Conservation (phyloP, 2,113 vertebrate genomes). For the Marmota monax region DNA sequence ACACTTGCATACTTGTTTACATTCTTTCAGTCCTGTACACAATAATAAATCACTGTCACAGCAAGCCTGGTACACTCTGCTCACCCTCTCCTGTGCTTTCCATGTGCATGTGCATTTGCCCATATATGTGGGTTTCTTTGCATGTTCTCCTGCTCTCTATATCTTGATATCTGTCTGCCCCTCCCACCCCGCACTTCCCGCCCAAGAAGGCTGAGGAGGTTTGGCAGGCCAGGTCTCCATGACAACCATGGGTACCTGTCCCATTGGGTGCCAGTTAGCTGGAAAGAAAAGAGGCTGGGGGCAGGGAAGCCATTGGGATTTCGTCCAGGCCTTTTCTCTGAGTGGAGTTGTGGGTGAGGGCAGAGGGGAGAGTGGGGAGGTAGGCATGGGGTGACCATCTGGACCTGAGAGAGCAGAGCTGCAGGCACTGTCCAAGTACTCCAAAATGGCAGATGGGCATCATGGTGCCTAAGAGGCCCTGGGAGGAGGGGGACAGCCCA, state of each 20-base stretch:
- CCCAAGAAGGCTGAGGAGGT: neutral
- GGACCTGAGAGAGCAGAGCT: constrained; percentile 31
- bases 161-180: neutral
- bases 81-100: neutral
- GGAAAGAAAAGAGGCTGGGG: neutral
- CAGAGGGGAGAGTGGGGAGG: neutral
- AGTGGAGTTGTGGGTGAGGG: neutral
- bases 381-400: constrained; percentile 49
- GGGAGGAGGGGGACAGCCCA: neutral
- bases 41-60: neutral
- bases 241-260: neutral
- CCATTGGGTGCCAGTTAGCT: neutral
- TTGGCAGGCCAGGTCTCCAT: neutral
- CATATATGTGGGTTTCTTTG: neutral
- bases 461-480: neutral
- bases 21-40: no score
- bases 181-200: neutral
- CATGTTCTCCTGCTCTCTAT: neutral
- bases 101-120: neutral
- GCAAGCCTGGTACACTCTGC: neutral
- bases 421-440: constrained; percentile 6
- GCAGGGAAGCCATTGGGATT: neutral
- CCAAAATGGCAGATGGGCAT: constrained; percentile 63
- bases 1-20: neutral
- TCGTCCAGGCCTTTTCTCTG: constrained; percentile 6